phyloP scores from a whole-genome alignment of 2,888 invertebrate species.

The Idaea aversata region DNA sequence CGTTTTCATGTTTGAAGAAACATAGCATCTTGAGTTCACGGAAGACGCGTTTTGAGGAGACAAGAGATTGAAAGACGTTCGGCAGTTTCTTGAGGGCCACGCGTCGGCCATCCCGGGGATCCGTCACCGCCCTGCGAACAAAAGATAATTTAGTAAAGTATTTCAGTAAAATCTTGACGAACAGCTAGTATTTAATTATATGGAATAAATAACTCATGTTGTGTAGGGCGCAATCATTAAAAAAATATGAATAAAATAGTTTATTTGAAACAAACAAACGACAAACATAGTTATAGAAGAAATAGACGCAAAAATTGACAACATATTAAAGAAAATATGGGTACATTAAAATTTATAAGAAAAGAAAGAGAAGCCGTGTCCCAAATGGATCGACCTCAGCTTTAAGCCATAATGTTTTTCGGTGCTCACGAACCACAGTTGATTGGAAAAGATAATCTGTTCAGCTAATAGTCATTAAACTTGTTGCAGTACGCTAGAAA shows the following conservation, averaged over 20 bases:
- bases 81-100: conserved; percentile 99
- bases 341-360: too few relatives aligned
- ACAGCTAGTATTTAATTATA: not conserved
- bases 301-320: too few relatives aligned
- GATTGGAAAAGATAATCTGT: too few relatives aligned
- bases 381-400: too few relatives aligned
- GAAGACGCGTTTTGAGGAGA: conserved; percentile 99
- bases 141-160: conserved; percentile 19
- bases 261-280: too few relatives aligned
- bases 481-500: not conserved
- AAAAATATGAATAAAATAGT: not conserved
- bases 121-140: conserved; percentile 97
- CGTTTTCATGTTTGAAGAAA: conserved; percentile 99
- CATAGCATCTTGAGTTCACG: conserved; percentile 99
- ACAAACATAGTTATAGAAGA: too few relatives aligned
- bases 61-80: conserved; percentile 99
- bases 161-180: not conserved
- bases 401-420: not conserved
- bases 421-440: not conserved
- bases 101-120: conserved; percentile 98
- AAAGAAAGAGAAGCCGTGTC: too few relatives aligned
- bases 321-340: too few relatives aligned
- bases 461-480: too few relatives aligned
- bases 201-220: not conserved
- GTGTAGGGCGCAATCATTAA: not conserved